phyloP scores from a whole-genome alignment of 2,888 invertebrate species.

The Saturnia japonica region DNA sequence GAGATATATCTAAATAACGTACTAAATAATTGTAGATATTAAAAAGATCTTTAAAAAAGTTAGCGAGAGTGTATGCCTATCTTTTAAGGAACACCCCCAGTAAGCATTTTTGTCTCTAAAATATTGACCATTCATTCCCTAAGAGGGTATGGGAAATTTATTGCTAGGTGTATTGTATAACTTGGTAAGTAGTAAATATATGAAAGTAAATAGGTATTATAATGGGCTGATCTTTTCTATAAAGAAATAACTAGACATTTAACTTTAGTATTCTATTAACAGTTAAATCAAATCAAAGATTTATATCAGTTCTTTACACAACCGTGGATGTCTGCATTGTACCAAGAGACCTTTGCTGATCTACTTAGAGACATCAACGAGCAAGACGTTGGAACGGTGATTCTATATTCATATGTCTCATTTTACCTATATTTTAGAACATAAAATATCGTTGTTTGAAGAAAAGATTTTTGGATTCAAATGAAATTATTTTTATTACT shows the following conservation, averaged over 20 bases:
- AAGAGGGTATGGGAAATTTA: too few relatives aligned
- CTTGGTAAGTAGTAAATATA: neutral
- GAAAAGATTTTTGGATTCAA: too few relatives aligned
- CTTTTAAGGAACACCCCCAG: too few relatives aligned
- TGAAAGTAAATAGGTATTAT: neutral
- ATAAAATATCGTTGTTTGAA: too few relatives aligned
- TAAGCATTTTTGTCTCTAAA: too few relatives aligned
- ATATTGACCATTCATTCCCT: too few relatives aligned
- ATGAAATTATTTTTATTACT: too few relatives aligned
- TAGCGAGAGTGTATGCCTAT: too few relatives aligned
- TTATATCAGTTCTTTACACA: conserved; percentile 85
- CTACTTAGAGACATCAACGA: conserved; percentile 61
- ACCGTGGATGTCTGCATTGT: conserved; percentile 85
- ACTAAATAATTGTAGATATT: too few relatives aligned
- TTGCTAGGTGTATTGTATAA: neutral
- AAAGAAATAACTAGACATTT: neutral
- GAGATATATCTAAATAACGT: too few relatives aligned
- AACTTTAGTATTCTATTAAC: conserved; percentile 24
- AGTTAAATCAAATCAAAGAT: conserved; percentile 83
- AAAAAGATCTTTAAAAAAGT: too few relatives aligned
- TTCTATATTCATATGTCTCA: neutral
- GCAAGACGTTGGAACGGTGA: conserved; percentile 60
- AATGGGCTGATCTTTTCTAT: neutral
- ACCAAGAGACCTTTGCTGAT: conserved; percentile 82
- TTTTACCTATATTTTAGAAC: too few relatives aligned